phyloP scores from a whole-genome alignment of 2,888 invertebrate species.

The Caenorhabditis sinica region DNA sequence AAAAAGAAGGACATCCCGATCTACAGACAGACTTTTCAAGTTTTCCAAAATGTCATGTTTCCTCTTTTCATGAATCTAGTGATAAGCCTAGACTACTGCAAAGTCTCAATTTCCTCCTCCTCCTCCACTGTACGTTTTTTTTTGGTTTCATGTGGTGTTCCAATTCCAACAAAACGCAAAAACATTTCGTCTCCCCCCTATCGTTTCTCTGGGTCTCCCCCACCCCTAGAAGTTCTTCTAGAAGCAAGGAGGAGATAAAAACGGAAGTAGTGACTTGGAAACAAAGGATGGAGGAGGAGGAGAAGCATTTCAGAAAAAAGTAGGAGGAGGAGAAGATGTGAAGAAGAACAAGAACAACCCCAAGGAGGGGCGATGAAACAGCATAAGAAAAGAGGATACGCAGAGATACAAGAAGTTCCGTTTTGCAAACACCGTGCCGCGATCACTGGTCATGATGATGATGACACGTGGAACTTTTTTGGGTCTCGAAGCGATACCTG shows the following conservation, averaged over 20 bases:
- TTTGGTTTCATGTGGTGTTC: too few relatives aligned
- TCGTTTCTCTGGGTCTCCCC: neutral
- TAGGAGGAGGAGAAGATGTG: constrained; percentile 4
- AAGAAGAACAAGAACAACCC: neutral
- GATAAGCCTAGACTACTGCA: too few relatives aligned
- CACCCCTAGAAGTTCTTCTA: neutral
- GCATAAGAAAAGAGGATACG: neutral
- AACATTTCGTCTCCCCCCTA: neutral
- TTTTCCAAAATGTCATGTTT: too few relatives aligned
- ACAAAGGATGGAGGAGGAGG: constrained; percentile 5
- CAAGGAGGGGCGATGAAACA: neutral
- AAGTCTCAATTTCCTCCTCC: too few relatives aligned
- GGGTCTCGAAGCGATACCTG: neutral
- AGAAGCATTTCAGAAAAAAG: constrained; percentile 14
- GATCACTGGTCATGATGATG: neutral
- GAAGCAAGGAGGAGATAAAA: constrained; percentile 6
- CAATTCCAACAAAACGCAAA: too few relatives aligned
- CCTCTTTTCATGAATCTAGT: too few relatives aligned
- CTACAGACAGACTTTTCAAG: too few relatives aligned
- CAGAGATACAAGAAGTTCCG: neutral
- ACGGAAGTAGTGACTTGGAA: constrained; percentile 27
- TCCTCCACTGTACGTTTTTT: too few relatives aligned
- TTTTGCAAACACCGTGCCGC: neutral
- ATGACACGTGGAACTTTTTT: neutral
- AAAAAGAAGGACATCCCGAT: too few relatives aligned